Conservation (phyloP, 2,888 invertebrate genomes). For the Chymomyza caudatula region DNA sequence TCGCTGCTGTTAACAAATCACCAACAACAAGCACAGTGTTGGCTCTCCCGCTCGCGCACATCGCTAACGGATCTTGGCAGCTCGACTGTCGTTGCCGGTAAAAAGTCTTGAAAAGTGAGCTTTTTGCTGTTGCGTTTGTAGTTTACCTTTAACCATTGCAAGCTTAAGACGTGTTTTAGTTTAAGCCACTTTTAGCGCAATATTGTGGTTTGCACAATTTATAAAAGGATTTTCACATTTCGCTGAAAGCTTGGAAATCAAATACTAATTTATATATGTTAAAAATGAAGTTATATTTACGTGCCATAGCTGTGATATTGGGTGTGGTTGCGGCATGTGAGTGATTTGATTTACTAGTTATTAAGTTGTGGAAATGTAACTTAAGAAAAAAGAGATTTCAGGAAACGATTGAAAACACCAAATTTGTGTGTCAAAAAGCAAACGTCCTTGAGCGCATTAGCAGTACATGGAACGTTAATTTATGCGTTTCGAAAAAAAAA, state of each 20-base stretch:
- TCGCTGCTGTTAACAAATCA: too few relatives aligned
- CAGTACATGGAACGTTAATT: background rate
- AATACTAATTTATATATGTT: constrained; percentile 29
- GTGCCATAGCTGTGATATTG: constrained; percentile 75
- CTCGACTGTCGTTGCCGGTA: constrained; percentile 48
- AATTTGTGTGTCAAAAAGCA: background rate
- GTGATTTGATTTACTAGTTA: constrained; percentile 51
- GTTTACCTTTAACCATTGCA: constrained; percentile 77
- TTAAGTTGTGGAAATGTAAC: background rate
- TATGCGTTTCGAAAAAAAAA: background rate
- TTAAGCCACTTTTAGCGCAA: constrained; percentile 25
- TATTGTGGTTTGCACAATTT: background rate
- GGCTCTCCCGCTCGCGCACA: constrained; percentile 35
- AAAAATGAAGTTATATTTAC: constrained; percentile 76
- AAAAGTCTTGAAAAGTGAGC: constrained; percentile 79
- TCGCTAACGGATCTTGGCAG: constrained; percentile 22
- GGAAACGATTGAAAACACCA: background rate
- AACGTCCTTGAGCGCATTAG: background rate
- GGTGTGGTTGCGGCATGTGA: constrained; percentile 76
- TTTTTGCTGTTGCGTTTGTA: constrained; percentile 73
- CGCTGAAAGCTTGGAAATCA: background rate
- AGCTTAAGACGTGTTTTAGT: constrained; percentile 63
- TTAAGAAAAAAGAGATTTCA: background rate
- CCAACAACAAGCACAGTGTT: background rate
- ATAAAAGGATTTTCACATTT: constrained; percentile 18